phyloP scores from a whole-genome alignment of 1,140 invertebrate species.

The Zaprionus taronus region DNA sequence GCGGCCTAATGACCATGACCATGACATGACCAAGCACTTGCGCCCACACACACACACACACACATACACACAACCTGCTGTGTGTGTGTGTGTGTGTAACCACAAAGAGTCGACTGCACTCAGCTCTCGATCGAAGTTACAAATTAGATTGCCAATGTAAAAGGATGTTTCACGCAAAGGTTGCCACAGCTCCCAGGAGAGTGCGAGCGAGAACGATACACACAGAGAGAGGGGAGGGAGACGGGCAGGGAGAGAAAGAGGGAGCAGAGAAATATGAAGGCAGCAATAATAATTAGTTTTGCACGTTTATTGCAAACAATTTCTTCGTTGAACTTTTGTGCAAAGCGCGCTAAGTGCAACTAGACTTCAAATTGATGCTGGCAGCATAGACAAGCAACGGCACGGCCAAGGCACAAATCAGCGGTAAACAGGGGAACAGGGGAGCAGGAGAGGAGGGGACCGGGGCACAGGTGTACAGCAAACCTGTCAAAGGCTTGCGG shows the following conservation, averaged over 20 bases:
- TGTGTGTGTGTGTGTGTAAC: conserved; percentile 21
- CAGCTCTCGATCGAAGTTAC: conserved; percentile 29
- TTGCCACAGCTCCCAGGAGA: not conserved
- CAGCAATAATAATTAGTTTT: conserved; percentile 15
- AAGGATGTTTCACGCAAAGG: conserved; percentile 21
- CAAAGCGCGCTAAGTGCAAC: conserved; percentile 2
- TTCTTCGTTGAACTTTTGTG: not conserved
- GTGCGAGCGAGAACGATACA: too few relatives aligned
- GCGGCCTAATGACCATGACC: conserved; percentile 44
- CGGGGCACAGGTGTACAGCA: not conserved
- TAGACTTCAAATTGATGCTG: not conserved
- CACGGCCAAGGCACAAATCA: not conserved
- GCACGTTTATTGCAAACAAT: conserved; percentile 14
- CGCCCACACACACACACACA: conserved; percentile 16
- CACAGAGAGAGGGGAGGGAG: not conserved
- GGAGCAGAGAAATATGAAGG: not conserved
- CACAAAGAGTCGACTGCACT: conserved; percentile 22
- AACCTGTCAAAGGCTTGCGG: not conserved
- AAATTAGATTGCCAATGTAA: conserved; percentile 65
- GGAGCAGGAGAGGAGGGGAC: too few relatives aligned
- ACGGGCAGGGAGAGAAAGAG: not conserved
- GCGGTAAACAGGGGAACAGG: not conserved
- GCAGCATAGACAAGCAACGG: not conserved
- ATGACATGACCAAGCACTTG: conserved; percentile 49
- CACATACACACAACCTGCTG: conserved; percentile 4